Conservation (phyloP, 2,797 vertebrate genomes). For the Myotis daubentonii region DNA sequence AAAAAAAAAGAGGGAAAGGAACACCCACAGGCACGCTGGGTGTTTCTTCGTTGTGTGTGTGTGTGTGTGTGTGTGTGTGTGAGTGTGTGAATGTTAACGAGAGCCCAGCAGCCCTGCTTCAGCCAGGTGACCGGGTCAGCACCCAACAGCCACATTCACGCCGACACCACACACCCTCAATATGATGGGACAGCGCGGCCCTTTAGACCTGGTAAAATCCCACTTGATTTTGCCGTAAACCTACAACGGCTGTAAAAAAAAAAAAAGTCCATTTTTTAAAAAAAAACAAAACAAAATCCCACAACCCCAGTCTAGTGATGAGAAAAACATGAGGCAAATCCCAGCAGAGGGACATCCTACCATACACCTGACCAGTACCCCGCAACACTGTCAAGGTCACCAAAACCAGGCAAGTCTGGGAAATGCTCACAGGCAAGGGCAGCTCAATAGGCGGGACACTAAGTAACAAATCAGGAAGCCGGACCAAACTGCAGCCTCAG, state of each 20-base stretch:
- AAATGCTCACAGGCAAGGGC: neutral
- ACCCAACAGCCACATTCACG: neutral
- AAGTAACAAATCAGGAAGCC: neutral
- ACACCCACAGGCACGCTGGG: neutral
- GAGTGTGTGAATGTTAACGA: too few relatives aligned
- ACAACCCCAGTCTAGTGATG: neutral
- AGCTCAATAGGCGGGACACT: neutral
- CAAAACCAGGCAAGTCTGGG: neutral
- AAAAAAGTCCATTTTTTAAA: neutral
- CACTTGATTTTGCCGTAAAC: neutral
- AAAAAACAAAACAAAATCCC: neutral
- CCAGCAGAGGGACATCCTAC: neutral
- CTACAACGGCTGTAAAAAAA: neutral
- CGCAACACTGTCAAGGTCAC: neutral
- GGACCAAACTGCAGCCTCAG: neutral
- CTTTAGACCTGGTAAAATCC: too few relatives aligned
- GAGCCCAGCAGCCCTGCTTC: neutral
- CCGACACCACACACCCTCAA: fast-evolving
- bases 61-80: too few relatives aligned
- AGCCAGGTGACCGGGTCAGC: neutral
- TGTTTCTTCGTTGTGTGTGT: neutral
- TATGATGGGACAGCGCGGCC: fast-evolving
- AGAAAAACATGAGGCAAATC: neutral
- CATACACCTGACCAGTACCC: neutral
- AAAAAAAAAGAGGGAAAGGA: neutral